Base-by-base conservation (phyloP, 1,140 invertebrate genomes). In the Eufriesea mexicana region DNA sequence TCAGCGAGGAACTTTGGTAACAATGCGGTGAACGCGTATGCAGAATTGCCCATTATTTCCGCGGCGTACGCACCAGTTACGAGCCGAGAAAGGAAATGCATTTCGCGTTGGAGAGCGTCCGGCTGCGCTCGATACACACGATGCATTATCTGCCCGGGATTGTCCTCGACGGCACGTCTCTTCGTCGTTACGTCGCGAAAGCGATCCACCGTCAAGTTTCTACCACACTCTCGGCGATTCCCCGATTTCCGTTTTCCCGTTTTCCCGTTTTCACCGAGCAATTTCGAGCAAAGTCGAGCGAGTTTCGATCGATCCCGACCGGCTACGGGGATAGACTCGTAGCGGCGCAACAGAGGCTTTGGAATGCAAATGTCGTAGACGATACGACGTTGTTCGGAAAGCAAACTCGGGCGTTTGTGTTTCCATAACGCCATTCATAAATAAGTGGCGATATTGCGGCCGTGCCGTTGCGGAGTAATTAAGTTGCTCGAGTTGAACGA, bases 71-170 rank as follows among this genome's bases (percentile, higher is more conserved):
- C 78, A 62, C 78, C 59, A 73, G 59, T 73, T 73, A 73, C 70
- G 55, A 80, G 55, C 57, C 71, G 70, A 64, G 79, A 75, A 81
- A 81, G 79, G 79, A 81, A 81, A 75, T 81, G 71, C 79, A 75
- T 72, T 72, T 79, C 59, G 71, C 49, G 70, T 62, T 12, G 47
- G 18, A 59, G 78, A 72, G 78, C 47, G 68, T 66, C 59, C 68
- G 79, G 71, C 77, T 72, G 77, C 51, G 51, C 79, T 57, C 71
- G 79, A 73, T 72, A 61, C 77, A 72, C 66, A 72, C 51, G 45
- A 61, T 61, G 61, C 79, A 66, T 75, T 66, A 81, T 55, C 79
- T 28, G 0, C 28, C 28, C 6, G 35, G 35, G 35, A 42, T 5
- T 47, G 35, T 47, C 59, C 57, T 42, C 51, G 20, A 54, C 59